phyloP scores from a whole-genome alignment of 2,113 vertebrate genomes.

The Heloderma charlesbogerti region DNA sequence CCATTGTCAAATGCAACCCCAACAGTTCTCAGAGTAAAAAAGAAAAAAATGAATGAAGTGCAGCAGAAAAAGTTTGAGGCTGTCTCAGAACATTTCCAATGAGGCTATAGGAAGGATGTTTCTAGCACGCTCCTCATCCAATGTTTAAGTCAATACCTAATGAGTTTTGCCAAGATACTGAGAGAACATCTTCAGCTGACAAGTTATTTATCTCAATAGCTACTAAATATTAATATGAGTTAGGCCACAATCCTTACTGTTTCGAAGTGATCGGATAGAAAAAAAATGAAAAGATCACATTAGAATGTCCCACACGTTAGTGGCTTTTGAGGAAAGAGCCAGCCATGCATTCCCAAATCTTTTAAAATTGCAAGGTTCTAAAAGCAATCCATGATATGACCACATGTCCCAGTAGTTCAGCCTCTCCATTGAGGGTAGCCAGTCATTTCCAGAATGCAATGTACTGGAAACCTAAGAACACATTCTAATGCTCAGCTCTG shows the following conservation, averaged over 20 bases:
- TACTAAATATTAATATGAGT: not conserved
- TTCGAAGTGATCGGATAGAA: not conserved
- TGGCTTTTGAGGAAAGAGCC: not conserved
- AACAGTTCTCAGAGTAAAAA: not conserved
- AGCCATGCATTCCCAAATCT: not conserved
- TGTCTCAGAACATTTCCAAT: not conserved
- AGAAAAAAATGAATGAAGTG: not conserved
- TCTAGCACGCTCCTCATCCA: not conserved
- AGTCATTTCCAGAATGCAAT: not conserved
- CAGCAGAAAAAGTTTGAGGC: not conserved
- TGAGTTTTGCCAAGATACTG: not conserved
- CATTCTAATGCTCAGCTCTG: not conserved
- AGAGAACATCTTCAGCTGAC: not conserved
- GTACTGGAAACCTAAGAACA: not conserved
- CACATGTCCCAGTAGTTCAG: not conserved
- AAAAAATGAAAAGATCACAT: too few species aligned
- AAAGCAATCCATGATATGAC: not conserved
- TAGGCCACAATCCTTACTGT: not conserved
- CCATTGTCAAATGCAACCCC: not conserved
- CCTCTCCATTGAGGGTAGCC: not conserved
- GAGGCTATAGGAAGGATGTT: not conserved
- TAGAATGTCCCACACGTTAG: not conserved
- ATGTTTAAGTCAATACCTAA: not conserved
- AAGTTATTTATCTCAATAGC: not conserved
- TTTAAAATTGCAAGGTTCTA: constrained; percentile 2